Percentiles rank a stretch among this genome's conserved stretches.
These are phyloP conservation scores for Pherbina coryleti DNA, from an alignment of 2,888 invertebrate genomes.

Conservation along the genomic window DNA sequence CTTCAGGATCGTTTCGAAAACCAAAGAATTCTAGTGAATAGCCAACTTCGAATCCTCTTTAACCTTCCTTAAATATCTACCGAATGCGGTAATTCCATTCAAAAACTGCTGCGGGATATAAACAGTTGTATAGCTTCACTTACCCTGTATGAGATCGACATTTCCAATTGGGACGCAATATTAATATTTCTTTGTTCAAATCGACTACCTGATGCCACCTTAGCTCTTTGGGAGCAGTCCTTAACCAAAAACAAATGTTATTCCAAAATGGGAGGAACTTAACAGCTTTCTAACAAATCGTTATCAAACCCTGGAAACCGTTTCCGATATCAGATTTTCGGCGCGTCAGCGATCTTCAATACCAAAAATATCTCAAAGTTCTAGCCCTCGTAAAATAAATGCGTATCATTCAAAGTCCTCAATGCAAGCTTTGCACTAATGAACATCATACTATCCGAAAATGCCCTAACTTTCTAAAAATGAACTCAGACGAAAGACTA, in stretches of 20 bases:
- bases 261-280: too few relatives aligned
- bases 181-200: not conserved
- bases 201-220: not conserved
- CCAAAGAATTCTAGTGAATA: constrained; percentile 6
- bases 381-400: too few relatives aligned
- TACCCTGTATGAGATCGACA: not conserved
- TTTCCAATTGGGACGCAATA: not conserved
- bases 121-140: constrained; percentile 17
- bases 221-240: too few relatives aligned
- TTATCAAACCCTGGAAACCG: too few relatives aligned
- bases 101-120: too few relatives aligned
- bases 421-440: not conserved
- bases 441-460: not conserved
- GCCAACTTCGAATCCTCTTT: not conserved
- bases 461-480: not conserved
- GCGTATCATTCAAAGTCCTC: too few relatives aligned
- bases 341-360: too few relatives aligned
- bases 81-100: too few relatives aligned
- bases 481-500: not conserved
- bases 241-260: too few relatives aligned
- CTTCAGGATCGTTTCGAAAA: not conserved
- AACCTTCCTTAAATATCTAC: not conserved
- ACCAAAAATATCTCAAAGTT: too few relatives aligned
- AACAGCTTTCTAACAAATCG: too few relatives aligned
- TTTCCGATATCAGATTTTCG: too few relatives aligned